Evolutionary conservation across 2,113 vertebrate genomes (phyloP).

Genomic region (Synodontis membranacea): DNA sequence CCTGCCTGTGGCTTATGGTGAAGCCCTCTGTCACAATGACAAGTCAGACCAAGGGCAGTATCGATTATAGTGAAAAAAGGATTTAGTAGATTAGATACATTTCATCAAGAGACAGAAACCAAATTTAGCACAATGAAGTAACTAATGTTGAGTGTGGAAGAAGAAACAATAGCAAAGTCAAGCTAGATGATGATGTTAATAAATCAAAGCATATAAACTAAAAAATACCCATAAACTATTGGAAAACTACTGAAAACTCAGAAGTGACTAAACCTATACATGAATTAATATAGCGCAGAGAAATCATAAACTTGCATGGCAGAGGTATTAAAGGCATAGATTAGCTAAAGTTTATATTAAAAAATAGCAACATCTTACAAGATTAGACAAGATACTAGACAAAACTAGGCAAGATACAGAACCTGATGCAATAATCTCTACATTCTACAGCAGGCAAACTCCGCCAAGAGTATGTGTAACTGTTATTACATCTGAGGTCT

Average conservation of each 20-base stretch:
- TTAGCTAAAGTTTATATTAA: too few species aligned
- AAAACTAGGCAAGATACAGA: neutral
- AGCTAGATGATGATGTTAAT: too few species aligned
- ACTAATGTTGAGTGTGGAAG: too few species aligned
- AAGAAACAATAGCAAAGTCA: neutral
- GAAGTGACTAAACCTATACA: neutral
- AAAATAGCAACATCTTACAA: too few species aligned
- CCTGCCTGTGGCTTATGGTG: neutral
- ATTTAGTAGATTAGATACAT: neutral
- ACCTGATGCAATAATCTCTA: neutral
- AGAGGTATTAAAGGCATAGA: too few species aligned
- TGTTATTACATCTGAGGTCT: neutral
- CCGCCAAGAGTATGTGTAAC: too few species aligned
- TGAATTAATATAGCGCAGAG: neutral
- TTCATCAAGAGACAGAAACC: neutral
- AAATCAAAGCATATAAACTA: neutral
- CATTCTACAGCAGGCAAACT: too few species aligned
- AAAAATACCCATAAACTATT: neutral
- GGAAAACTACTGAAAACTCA: neutral
- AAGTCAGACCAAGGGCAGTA: neutral
- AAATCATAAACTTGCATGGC: neutral
- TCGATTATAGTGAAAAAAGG: neutral
- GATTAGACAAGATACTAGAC: neutral
- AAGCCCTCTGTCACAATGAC: neutral
- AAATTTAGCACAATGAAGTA: too few species aligned